phyloP scores from a whole-genome alignment of 2,888 invertebrate species.

The Oscheius sp. region DNA sequence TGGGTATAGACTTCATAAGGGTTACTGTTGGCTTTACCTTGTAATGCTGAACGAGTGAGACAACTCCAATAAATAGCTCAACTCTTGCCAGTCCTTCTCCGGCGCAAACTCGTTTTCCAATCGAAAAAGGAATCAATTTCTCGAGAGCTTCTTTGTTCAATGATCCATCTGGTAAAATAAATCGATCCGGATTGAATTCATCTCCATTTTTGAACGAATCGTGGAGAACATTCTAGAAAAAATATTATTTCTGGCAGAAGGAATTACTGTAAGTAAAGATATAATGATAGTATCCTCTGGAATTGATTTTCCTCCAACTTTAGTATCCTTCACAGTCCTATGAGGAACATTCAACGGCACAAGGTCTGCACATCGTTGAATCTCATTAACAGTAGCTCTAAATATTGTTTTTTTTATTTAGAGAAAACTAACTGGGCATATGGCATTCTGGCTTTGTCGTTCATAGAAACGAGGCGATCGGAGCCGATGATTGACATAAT shows the following conservation, averaged over 20 bases:
- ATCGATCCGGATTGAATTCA: constrained; percentile 49
- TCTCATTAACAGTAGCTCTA: constrained; percentile 37
- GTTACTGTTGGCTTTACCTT: too few species aligned
- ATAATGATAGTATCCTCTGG: constrained; percentile 32
- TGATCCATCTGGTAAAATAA: constrained; percentile 48
- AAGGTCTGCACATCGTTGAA: constrained; percentile 41
- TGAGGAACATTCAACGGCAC: constrained; percentile 33
- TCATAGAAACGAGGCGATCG: constrained; percentile 33
- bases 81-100: constrained; percentile 38
- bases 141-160: constrained; percentile 46
- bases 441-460: constrained; percentile 38
- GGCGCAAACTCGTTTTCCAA: constrained; percentile 34
- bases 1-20: too few species aligned
- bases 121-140: constrained; percentile 34
- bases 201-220: constrained; percentile 44
- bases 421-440: constrained; percentile 28
- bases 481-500: constrained; percentile 34
- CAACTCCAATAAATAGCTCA: constrained; percentile 36
- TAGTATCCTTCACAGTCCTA: constrained; percentile 6
- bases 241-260: too few species aligned
- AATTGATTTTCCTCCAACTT: constrained; percentile 6
- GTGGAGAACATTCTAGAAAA: constrained; percentile 41
- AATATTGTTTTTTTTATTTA: background rate
- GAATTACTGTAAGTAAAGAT: constrained; percentile 30
- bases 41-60: constrained; percentile 27